Percentiles rank a stretch among this genome's conserved stretches.
Conservation (phyloP, 2,113 vertebrate genomes). For the Alectura lathami region DNA sequence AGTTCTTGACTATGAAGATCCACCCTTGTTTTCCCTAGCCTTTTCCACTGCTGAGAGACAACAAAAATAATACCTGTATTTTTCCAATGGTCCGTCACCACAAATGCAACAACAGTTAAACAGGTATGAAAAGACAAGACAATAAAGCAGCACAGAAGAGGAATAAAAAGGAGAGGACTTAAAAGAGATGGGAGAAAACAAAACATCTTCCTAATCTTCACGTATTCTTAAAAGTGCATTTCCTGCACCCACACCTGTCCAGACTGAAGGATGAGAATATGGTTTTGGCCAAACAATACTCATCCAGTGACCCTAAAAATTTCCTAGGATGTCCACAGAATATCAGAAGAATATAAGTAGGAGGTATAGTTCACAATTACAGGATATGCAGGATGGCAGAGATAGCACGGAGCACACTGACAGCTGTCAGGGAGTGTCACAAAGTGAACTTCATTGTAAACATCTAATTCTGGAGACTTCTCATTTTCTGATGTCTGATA, state of each 20-base stretch:
- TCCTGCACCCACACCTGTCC: background rate
- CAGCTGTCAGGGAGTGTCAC: rapidly evolving
- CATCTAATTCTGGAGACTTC: background rate
- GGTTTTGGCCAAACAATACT: background rate
- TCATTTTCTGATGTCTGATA: rapidly evolving
- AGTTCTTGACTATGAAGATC: background rate
- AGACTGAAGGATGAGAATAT: rapidly evolving
- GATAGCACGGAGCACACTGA: rapidly evolving
- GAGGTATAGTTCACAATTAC: background rate
- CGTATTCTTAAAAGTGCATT: background rate
- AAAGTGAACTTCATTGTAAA: background rate
- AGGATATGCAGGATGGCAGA: background rate
- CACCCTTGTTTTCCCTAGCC: background rate
- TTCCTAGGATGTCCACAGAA: background rate
- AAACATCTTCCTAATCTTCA: background rate
- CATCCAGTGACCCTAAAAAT: background rate
- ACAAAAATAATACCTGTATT: background rate
- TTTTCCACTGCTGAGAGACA: background rate
- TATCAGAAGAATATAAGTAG: background rate
- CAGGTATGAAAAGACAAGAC: background rate
- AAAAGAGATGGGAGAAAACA: background rate
- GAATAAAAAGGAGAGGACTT: background rate
- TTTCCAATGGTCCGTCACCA: background rate
- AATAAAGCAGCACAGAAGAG: background rate
- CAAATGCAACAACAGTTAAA: background rate